Conservation (phyloP, 2,113 vertebrate species). For the Coregonus clupeaformis region DNA sequence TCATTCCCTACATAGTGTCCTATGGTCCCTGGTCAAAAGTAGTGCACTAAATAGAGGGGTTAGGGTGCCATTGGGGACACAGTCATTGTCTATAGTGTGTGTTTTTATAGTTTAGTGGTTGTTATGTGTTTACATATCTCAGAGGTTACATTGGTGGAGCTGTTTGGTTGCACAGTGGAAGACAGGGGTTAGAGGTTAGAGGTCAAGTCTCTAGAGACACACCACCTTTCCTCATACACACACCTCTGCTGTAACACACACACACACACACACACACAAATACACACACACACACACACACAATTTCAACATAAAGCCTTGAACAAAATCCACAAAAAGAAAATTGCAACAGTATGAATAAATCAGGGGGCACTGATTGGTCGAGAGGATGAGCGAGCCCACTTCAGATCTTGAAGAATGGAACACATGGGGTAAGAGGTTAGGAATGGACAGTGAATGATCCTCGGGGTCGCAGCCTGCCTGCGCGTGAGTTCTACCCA, state of each 20-base stretch:
- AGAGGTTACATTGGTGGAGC: conserved; percentile 5
- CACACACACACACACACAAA: not conserved
- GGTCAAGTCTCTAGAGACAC: conserved; percentile 66
- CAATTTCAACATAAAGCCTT: no score
- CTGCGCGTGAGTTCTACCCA: not conserved
- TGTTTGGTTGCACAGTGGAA: conserved; percentile 61
- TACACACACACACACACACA: conserved; percentile 3
- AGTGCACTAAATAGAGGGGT: not conserved
- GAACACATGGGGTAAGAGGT: no score
- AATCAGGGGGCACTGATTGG: not conserved
- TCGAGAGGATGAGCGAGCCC: not conserved
- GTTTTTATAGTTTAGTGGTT: not conserved
- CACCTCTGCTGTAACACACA: conserved; percentile 32
- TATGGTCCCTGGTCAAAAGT: not conserved
- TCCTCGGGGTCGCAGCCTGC: not conserved
- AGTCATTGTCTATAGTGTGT: not conserved
- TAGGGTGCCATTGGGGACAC: not conserved
- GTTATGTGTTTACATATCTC: not conserved
- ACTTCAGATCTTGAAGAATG: not conserved
- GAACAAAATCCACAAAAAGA: no score
- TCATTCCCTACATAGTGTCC: no score
- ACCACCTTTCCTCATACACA: conserved; percentile 50
- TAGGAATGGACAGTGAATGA: not conserved
- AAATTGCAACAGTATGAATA: not conserved
- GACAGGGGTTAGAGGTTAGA: conserved; percentile 41